Base-by-base conservation (phyloP, 2,113 vertebrate species). In the Blennius ocellaris region DNA sequence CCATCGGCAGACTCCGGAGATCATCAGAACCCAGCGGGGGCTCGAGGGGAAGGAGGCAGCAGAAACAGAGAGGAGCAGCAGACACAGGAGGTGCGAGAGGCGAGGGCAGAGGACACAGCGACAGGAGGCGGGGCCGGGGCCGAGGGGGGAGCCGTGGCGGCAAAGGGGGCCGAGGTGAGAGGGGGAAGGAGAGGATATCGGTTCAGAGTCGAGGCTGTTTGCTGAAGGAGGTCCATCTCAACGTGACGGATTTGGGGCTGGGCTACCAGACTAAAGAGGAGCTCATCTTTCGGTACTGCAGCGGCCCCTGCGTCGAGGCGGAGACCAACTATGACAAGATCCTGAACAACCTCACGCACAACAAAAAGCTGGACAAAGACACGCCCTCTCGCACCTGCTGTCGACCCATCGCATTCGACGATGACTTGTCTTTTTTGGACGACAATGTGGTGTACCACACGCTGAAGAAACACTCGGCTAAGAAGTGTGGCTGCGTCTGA, bases 281-380 rank as follows among this genome's bases (percentile, higher is more conserved):
- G 86, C 92, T 99, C 12, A 97, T 98, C 81, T 99, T 99, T 78
- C 92, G 96, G 67, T 99, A 99, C 90, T 99, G 97, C 92, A 99
- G 96, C 3, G 97, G 97, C 54, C 97, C 97, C 53, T 99, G 97
- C 15, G 93, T 93, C 0, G 95, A 96, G 38, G 95, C 95, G 0
- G 96, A 98, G 95, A 98, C 96, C 70, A 97, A 94, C 66, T 99
- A 99, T 0, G 97, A 99, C 93, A 97, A 98, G 91, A 99, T 99
- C 90, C 88, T 99, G 68, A 97, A 97, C 92, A 99, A 99, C 73
- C 93, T 99, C 90, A 97, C 96, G n/a, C 95, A 92, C 90, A 97
- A 94, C 90, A 98, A 94, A 89, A 98, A 97, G 92, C 93, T 99
- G 82, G 95, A 93, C 88, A 97, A 93, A 83, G 97, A 99, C 90